Evolutionary conservation across 2,888 invertebrate species (phyloP).

Genomic region (Hypercompe scribonia): DNA sequence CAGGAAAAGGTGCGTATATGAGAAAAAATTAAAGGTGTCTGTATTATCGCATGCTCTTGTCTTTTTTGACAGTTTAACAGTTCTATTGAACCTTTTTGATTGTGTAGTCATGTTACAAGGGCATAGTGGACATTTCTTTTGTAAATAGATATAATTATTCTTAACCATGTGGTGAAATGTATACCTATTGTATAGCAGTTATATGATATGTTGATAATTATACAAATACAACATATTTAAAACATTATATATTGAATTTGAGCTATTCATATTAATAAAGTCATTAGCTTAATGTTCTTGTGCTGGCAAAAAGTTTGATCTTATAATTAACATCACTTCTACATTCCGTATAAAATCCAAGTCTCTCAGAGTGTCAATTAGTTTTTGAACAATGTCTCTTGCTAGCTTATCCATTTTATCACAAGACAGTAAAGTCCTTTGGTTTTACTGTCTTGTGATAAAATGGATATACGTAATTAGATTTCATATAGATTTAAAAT

Average conservation of each 20-base stretch:
- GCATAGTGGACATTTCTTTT: no score
- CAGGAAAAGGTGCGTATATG: conserved; percentile 19
- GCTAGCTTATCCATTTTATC: no score
- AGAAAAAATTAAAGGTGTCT: conserved; percentile 21
- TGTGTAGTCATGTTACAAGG: no score
- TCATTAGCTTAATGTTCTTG: neutral
- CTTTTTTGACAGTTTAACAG: conserved; percentile 9
- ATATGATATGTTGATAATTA: neutral
- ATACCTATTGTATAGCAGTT: no score
- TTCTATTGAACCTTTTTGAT: neutral
- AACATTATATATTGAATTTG: neutral
- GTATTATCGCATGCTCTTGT: conserved; percentile 20
- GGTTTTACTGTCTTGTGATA: conserved; percentile 3
- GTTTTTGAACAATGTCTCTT: conserved; percentile 13
- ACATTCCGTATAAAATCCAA: conserved; percentile 17
- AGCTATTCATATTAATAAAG: neutral
- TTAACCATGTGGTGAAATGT: no score
- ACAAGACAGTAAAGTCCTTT: no score
- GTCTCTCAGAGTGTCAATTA: conserved; percentile 34
- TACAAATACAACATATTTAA: neutral
- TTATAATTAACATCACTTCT: conserved; percentile 10
- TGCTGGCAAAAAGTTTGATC: conserved; percentile 4
- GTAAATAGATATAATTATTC: no score
- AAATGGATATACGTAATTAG: neutral
- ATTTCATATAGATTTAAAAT: neutral